Conservation (phyloP, 2,797 vertebrate genomes). For the Avahi laniger region DNA sequence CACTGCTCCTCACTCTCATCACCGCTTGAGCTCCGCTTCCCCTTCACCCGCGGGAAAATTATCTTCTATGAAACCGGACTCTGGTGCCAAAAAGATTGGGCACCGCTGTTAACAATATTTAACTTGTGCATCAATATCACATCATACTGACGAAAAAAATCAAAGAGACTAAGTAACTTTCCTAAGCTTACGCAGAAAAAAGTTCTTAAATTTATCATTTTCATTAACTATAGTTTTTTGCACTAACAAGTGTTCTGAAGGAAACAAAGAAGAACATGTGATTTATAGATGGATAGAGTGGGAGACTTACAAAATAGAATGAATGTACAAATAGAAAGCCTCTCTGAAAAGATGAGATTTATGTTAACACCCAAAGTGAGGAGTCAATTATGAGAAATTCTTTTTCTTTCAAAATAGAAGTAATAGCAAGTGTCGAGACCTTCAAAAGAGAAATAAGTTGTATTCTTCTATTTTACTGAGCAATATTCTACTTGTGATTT, state of each 20-base stretch:
- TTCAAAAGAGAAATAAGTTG: neutral
- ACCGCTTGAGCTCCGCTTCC: rapidly evolving
- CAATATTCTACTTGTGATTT: neutral
- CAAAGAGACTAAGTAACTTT: neutral
- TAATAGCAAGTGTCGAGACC: neutral
- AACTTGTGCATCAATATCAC: neutral
- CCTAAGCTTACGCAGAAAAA: neutral
- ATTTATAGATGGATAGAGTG: neutral
- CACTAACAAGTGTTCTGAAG: neutral
- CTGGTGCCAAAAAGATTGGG: too few relatives aligned
- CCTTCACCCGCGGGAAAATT: too few relatives aligned
- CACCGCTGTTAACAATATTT: neutral
- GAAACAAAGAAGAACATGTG: neutral
- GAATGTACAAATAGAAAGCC: neutral
- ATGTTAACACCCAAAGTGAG: neutral
- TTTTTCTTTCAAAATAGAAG: neutral
- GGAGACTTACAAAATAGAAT: neutral
- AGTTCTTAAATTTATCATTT: neutral
- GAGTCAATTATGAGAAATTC: neutral
- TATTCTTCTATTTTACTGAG: neutral
- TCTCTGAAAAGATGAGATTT: neutral
- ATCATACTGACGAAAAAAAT: neutral
- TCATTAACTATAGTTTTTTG: neutral
- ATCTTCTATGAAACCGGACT: too few relatives aligned
- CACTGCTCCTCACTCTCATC: too few relatives aligned